Evolutionary conservation across 1,140 invertebrate genomes (phyloP), one percentile per base, ranked within the genome.

Genomic region (Phenacoccus solenopsis): DNA sequence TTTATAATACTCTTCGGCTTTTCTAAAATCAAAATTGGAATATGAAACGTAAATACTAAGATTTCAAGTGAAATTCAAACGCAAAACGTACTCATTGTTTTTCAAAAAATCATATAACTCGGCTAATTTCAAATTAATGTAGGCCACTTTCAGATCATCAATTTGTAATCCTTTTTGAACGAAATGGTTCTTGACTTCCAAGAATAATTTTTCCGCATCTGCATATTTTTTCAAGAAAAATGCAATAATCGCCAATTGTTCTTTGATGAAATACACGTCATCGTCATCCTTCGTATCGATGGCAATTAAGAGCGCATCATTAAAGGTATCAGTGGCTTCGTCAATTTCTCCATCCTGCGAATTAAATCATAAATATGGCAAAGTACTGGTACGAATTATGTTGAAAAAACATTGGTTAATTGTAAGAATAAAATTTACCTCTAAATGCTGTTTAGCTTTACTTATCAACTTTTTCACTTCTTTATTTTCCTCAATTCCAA

Each of bases 121-220:
- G 61, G 89, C 87, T 76, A 91, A 77, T 81, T 90, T 89, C 69
- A 88, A 77, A 79, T 91, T 91, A 69, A 90, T 87, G 76, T 90
- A 87, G 67, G 90, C 79, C 21, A 85, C 79, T 76, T 89, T 87
- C 57, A 89, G 83, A 79, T 93, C 90, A 78, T 90, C 84, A 75
- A 90, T 77, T 0, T 80, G 74, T 30, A 83, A 81, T 12, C 92
- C 93, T 72, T 83, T 80, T 2, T 82, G 76, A 72, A 93, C 80
- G 35, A 93, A 79, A 73, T 88, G 84, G 78, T 90, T 86, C 79
- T 94, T 86, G 5, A 95, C 90, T 67, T 84, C 83, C 13, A 88
- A 82, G 81, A 93, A 96, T 24, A 97, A 78, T 69, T 84, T 84
- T 77, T 96, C 89, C 7, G 94, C 91, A 80, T 94, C 94, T 72